phyloP scores from a whole-genome alignment of 2,797 vertebrate genomes.

The Lacerta bilineata region DNA sequence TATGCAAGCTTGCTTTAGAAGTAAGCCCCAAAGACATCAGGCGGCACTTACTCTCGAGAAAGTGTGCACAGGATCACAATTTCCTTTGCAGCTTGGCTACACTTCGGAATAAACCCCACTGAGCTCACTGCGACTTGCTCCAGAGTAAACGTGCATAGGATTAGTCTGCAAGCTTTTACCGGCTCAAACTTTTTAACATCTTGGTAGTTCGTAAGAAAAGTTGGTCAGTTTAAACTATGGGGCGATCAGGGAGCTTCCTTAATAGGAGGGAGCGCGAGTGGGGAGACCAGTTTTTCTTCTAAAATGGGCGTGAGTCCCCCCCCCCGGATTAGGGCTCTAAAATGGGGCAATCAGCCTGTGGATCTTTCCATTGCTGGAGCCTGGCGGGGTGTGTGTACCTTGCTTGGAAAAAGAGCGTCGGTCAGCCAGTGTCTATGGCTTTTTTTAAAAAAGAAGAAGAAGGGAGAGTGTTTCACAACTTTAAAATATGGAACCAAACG shows the following conservation, averaged over 20 bases:
- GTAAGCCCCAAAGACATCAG: not conserved
- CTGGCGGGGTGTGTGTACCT: not conserved
- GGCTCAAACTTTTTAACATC: not conserved
- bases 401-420: not conserved
- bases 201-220: too few relatives aligned
- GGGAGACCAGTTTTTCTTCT: not conserved
- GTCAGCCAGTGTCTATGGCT: too few relatives aligned
- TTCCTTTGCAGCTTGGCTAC: not conserved
- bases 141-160: too few relatives aligned
- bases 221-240: too few relatives aligned
- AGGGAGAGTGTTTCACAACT: not conserved
- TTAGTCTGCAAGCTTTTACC: not conserved
- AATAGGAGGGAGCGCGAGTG: not conserved
- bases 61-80: not conserved
- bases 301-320: not conserved
- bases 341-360: accelerated
- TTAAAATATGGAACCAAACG: not conserved
- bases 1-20: not conserved
- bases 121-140: too few relatives aligned
- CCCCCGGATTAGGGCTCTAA: too few relatives aligned
- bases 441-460: too few relatives aligned
- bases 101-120: not conserved
- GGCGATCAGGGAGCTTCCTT: not conserved
- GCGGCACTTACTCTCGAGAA: not conserved
- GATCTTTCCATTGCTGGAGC: not conserved